A percentile compares a stretch with the other conserved stretches of the same genome.
Evolutionary conservation across 2,113 vertebrate genomes (phyloP).

Genomic region (Rhabdomys dilectus): DNA sequence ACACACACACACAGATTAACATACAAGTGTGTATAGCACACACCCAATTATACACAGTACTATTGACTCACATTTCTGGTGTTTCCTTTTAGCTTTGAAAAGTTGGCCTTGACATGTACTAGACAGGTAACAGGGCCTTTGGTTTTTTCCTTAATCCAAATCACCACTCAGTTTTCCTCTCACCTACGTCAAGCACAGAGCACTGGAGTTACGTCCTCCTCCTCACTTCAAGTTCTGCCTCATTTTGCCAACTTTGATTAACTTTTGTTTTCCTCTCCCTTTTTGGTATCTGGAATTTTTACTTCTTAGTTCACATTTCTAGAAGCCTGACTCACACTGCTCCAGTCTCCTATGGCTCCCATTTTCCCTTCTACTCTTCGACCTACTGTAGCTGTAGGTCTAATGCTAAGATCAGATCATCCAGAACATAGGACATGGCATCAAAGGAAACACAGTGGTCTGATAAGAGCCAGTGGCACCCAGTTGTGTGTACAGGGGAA

Average conservation of each 20-base stretch:
- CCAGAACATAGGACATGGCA: not conserved
- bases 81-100: not conserved
- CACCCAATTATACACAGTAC: no score
- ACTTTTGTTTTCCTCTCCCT: not conserved
- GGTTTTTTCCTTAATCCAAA: not conserved
- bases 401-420: conserved; percentile 25
- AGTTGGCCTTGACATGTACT: not conserved
- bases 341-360: not conserved
- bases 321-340: not conserved
- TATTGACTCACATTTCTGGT: conserved; percentile 22
- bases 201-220: not conserved
- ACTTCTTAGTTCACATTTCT: not conserved
- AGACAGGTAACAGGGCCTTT: not conserved
- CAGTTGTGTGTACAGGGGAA: not conserved
- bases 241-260: not conserved
- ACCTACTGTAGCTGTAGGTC: not conserved
- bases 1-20: not conserved
- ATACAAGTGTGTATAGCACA: not conserved
- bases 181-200: not conserved
- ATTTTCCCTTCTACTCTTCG: not conserved
- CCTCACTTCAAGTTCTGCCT: not conserved
- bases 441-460: not conserved
- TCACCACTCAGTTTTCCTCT: not conserved
- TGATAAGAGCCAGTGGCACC: conserved; percentile 4
- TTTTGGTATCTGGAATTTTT: not conserved